A percentile compares a stretch with the other conserved stretches of the same genome.
Conservation (phyloP, 2,113 vertebrate species). For the Piaya cayana region DNA sequence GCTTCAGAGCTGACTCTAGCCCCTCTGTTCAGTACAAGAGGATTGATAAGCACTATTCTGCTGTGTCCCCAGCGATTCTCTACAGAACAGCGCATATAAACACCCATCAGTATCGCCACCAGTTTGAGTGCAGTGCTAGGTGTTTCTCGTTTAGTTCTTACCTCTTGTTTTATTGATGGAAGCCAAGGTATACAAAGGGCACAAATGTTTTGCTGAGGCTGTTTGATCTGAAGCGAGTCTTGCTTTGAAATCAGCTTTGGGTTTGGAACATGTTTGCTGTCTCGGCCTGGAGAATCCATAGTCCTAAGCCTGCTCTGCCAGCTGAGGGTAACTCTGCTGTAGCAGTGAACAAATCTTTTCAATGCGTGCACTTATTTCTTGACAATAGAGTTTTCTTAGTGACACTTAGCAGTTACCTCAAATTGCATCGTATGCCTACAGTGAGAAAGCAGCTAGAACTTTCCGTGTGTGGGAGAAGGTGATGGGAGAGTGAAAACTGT, state of each 20-base stretch:
- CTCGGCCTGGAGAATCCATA: not conserved
- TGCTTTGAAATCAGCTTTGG: not conserved
- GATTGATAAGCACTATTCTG: not conserved
- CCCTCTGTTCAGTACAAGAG: not conserved
- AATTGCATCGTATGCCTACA: not conserved
- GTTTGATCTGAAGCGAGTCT: slow-evolving; percentile 18
- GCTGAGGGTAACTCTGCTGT: not conserved
- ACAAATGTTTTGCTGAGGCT: not conserved
- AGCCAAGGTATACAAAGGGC: not conserved
- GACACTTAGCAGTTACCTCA: not conserved
- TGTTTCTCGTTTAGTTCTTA: slow-evolving; percentile 34
- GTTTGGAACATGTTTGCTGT: not conserved
- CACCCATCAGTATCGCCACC: slow-evolving; percentile 46
- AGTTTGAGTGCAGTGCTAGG: slow-evolving; percentile 19
- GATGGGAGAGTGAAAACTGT: not conserved
- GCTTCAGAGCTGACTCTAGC: not conserved
- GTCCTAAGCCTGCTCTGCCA: not conserved
- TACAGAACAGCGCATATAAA: slow-evolving; percentile 48
- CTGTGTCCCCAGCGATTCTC: not conserved
- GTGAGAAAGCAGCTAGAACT: not conserved
- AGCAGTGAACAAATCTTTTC: not conserved
- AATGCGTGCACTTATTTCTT: not conserved
- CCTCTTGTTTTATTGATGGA: not conserved
- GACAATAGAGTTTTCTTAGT: not conserved
- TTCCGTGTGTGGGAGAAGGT: not conserved